Evolutionary conservation across 2,797 vertebrate genomes (phyloP).

Genomic region (Chelmon rostratus): DNA sequence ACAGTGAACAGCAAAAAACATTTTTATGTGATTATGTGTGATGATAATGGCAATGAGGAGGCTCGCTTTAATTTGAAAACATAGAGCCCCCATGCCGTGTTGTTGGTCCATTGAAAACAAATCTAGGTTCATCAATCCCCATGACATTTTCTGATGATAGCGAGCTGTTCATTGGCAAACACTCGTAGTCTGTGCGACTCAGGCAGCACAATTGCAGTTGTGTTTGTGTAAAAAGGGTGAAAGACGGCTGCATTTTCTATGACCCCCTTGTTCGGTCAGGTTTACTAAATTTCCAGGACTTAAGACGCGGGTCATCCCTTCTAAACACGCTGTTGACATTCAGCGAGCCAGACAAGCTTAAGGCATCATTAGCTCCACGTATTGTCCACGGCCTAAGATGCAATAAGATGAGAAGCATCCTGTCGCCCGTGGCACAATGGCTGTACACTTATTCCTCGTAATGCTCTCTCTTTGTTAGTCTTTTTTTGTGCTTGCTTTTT

Average conservation of each 20-base stretch:
- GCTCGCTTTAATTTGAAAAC: conserved; percentile 27
- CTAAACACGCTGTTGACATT: conserved; percentile 29
- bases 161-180: conserved; percentile 14
- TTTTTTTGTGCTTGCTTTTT: conserved; percentile 16
- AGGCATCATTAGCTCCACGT: conserved; percentile 47
- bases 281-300: conserved; percentile 21
- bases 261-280: conserved; percentile 43
- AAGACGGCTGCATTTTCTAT: conserved; percentile 27
- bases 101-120: conserved; percentile 22
- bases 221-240: conserved; percentile 41
- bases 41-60: conserved; percentile 34
- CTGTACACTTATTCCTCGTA: conserved; percentile 7
- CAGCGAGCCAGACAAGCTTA: conserved; percentile 25
- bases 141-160: conserved; percentile 22
- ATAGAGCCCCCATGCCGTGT: conserved; percentile 1
- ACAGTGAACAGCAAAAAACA: conserved; percentile 35
- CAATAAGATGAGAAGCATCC: conserved; percentile 30
- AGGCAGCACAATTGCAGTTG: conserved; percentile 13
- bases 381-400: conserved; percentile 20
- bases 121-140: conserved; percentile 12
- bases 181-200: neutral
- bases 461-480: conserved; percentile 1
- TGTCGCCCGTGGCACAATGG: conserved; percentile 31
- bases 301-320: conserved; percentile 2
- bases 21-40: conserved; percentile 42